Percentiles rank a stretch among this genome's conserved stretches.
Evolutionary conservation across 2,797 vertebrate genomes (phyloP).

Genomic region (Sparidentex hasta): DNA sequence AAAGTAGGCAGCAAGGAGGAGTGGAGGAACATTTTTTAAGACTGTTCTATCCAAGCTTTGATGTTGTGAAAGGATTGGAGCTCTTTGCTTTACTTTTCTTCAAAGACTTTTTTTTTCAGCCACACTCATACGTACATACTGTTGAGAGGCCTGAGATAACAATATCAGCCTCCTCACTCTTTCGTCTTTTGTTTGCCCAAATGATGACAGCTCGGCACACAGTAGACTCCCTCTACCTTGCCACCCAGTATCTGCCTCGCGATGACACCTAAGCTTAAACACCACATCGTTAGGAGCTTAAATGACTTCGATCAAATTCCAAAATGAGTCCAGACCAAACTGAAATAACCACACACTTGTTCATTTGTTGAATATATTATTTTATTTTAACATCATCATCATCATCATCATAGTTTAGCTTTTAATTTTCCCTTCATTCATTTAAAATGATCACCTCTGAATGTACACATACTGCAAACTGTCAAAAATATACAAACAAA

Average conservation of each 20-base stretch:
- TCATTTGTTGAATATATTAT: slow-evolving; percentile 88
- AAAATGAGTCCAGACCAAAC: background rate
- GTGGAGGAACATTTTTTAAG: slow-evolving; percentile 38
- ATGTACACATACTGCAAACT: slow-evolving; percentile 91
- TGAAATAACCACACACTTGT: slow-evolving; percentile 28
- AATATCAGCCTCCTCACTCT: slow-evolving; percentile 21
- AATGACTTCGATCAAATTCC: background rate
- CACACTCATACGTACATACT: slow-evolving; percentile 21
- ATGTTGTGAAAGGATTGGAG: slow-evolving; percentile 53
- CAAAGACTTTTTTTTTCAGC: slow-evolving; percentile 49
- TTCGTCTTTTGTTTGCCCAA: slow-evolving; percentile 39
- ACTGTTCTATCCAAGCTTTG: slow-evolving; percentile 51
- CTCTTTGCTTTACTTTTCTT: slow-evolving; percentile 61
- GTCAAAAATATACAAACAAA: slow-evolving; percentile 92
- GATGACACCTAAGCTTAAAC: background rate
- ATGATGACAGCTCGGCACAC: slow-evolving; percentile 36
- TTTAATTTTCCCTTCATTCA: slow-evolving; percentile 87
- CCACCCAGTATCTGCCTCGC: slow-evolving; percentile 17
- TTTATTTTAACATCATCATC: slow-evolving; percentile 86
- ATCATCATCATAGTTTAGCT: slow-evolving; percentile 84
- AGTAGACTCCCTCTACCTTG: slow-evolving; percentile 24
- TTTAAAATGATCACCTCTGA: slow-evolving; percentile 90
- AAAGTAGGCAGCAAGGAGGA: slow-evolving; percentile 48
- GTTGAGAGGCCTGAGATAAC: slow-evolving; percentile 37
- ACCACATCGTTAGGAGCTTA: background rate